Percentiles rank a stretch among this genome's conserved stretches.
These are phyloP conservation scores for Drosophila pseudotalamancana DNA, from an alignment of 2,888 invertebrate genomes.

Conservation along the genomic window DNA sequence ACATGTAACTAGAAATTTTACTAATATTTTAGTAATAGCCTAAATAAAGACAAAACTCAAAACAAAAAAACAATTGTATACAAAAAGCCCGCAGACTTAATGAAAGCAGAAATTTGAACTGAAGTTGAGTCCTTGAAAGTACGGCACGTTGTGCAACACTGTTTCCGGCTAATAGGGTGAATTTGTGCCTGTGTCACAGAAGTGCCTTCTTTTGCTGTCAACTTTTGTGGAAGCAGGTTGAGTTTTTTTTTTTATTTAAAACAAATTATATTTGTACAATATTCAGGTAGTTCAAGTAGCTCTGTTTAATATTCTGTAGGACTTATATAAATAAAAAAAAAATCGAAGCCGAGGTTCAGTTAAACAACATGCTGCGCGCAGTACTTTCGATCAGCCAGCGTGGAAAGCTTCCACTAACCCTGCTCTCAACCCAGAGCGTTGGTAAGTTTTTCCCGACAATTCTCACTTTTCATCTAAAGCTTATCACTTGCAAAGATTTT, in stretches of 20 bases:
- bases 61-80: conserved; percentile 10
- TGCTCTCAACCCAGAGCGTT: conserved; percentile 5
- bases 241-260: neutral
- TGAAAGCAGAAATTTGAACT: neutral
- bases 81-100: neutral
- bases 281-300: conserved; percentile 23
- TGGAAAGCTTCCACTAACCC: conserved; percentile 3
- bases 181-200: conserved; percentile 1
- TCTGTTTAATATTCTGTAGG: conserved; percentile 22
- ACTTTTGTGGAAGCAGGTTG: conserved; percentile 24
- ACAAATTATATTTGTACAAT: conserved; percentile 15
- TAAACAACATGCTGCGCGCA: conserved; percentile 36
- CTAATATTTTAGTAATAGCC: conserved; percentile 72
- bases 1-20: conserved; percentile 68
- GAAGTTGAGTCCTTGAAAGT: neutral
- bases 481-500: neutral
- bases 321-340: neutral
- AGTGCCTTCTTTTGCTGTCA: conserved; percentile 35
- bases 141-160: conserved; percentile 28
- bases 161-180: conserved; percentile 11
- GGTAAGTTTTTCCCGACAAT: conserved; percentile 23
- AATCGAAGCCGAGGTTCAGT: conserved; percentile 4
- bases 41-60: conserved; percentile 58
- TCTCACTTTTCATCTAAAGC: neutral
- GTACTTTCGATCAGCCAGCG: conserved; percentile 20